A percentile compares a stretch with the other conserved stretches of the same genome.
phyloP scores from a whole-genome alignment of 2,888 invertebrate genomes.

The Cantharis flavilabris region DNA sequence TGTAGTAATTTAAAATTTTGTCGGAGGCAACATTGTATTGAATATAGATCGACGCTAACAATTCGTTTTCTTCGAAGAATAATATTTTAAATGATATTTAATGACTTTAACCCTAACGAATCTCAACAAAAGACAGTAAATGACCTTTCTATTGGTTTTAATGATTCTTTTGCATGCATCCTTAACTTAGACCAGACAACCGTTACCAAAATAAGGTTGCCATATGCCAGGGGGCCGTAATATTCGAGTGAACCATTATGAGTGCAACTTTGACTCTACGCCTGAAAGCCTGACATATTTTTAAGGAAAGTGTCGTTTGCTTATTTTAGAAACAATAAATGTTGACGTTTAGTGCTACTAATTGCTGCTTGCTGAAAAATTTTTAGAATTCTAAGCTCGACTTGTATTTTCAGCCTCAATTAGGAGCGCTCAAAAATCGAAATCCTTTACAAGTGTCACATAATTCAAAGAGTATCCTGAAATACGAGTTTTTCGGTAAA shows the following conservation, averaged over 20 bases:
- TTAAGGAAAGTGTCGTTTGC: not conserved
- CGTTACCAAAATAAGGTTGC: constrained; percentile 13
- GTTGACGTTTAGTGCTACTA: not conserved
- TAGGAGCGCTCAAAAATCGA: not conserved
- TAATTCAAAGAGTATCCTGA: too few relatives aligned
- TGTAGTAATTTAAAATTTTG: not conserved
- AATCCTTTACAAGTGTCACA: not conserved
- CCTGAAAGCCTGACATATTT: not conserved
- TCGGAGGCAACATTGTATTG: not conserved
- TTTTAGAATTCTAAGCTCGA: not conserved
- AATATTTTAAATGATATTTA: not conserved
- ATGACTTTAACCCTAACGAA: not conserved
- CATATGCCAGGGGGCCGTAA: constrained; percentile 22
- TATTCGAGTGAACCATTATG: constrained; percentile 2
- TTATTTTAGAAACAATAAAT: not conserved
- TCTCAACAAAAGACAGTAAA: not conserved
- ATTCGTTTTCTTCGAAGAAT: not conserved
- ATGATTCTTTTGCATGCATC: not conserved
- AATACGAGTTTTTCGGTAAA: not conserved
- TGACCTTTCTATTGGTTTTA: not conserved
- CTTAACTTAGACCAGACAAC: not conserved
- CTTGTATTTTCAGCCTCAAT: not conserved
- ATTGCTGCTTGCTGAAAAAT: not conserved
- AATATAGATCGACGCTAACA: not conserved
- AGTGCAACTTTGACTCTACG: not conserved